These are phyloP conservation scores for Ibycter americanus DNA, from an alignment of 2,797 vertebrate species.

Conservation along the genomic window DNA sequence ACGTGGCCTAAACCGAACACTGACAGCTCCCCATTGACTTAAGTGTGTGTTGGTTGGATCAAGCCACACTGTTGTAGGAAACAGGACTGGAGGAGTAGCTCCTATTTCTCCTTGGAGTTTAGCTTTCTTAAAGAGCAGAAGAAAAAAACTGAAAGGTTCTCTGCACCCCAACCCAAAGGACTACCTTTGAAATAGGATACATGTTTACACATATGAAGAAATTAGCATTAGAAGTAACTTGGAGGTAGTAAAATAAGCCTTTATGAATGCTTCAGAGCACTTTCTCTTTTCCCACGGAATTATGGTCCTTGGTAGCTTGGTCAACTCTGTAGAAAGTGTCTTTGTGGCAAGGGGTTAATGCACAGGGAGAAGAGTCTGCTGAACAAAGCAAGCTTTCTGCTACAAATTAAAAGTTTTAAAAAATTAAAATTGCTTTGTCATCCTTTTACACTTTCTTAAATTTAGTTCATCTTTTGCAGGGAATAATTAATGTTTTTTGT, in stretches of 20 bases:
- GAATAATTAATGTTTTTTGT: neutral
- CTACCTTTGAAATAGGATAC: neutral
- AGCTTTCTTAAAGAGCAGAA: neutral
- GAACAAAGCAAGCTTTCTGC: neutral
- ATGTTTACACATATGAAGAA: neutral
- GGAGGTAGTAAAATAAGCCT: neutral
- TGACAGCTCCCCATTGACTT: neutral
- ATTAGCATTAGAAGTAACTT: neutral
- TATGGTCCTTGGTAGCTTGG: neutral
- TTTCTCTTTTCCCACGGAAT: neutral
- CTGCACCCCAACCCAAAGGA: neutral
- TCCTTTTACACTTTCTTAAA: neutral
- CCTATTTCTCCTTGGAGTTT: neutral
- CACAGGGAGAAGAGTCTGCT: neutral
- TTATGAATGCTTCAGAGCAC: neutral
- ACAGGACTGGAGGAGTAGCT: neutral
- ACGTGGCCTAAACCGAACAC: neutral
- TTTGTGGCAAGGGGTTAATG: neutral
- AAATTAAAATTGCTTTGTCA: neutral
- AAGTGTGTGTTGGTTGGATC: neutral
- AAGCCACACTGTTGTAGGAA: neutral
- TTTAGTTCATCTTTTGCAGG: neutral
- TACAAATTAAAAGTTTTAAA: neutral
- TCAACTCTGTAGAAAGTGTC: neutral
- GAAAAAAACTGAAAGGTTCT: neutral